Conservation (phyloP, 64 coral and sea anemone genomes). For the Actinia equina region DNA sequence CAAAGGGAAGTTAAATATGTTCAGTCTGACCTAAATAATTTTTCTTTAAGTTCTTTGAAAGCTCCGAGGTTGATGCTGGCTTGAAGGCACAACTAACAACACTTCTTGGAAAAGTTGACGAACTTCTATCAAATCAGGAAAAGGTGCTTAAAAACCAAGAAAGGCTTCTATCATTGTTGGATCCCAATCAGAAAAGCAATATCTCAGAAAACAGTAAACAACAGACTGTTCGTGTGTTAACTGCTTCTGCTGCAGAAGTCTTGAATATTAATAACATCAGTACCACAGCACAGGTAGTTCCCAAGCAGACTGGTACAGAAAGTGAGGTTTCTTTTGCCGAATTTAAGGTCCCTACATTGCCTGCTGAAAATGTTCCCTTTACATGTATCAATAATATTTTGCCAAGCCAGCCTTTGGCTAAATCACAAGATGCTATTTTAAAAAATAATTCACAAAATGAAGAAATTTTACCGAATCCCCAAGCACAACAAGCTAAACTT, state of each 20-base stretch:
- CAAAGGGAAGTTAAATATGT: not conserved
- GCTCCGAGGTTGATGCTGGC: conserved; percentile 55
- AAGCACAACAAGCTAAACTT: not conserved
- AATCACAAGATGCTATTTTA: conserved; percentile 2
- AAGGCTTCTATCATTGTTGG: conserved; percentile 35
- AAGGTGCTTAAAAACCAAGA: conserved; percentile 67
- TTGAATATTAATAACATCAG: not conserved
- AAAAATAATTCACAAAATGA: conserved; percentile 1
- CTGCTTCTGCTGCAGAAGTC: not conserved
- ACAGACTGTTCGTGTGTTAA: not conserved
- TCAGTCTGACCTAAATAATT: conserved; percentile 71
- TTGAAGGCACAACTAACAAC: conserved; percentile 44
- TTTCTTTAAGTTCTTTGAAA: conserved; percentile 78
- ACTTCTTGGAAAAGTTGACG: conserved; percentile 59
- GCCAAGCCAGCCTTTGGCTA: not conserved
- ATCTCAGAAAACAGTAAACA: not conserved
- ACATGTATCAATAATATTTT: conserved; percentile 21
- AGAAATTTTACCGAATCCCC: not conserved
- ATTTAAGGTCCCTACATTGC: conserved; percentile 20
- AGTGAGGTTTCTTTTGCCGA: conserved; percentile 14
- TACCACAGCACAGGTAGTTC: not conserved
- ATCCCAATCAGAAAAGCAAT: not conserved
- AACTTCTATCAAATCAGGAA: conserved; percentile 59
- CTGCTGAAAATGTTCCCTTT: conserved; percentile 12
- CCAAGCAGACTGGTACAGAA: not conserved